These are phyloP conservation scores for Euzophera pinguis DNA, from an alignment of 2,888 invertebrate species.

Conservation along the genomic window DNA sequence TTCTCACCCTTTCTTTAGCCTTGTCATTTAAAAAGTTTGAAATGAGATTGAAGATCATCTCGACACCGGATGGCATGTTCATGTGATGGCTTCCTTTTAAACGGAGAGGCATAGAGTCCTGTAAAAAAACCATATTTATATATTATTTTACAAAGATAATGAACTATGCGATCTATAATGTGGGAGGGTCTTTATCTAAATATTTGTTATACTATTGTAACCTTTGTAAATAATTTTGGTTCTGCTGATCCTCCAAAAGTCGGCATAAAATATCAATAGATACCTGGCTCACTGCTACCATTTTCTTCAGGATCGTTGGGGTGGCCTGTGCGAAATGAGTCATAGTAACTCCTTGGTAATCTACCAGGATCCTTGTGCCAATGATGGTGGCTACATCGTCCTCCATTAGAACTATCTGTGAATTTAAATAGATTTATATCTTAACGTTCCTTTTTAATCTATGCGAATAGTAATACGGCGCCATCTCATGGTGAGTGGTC, in stretches of 20 bases:
- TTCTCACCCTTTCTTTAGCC: slow-evolving; percentile 76
- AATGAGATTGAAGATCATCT: slow-evolving; percentile 77
- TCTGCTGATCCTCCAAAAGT: too few relatives aligned
- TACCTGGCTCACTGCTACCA: slow-evolving; percentile 66
- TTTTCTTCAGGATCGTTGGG: slow-evolving; percentile 80
- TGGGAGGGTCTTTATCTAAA: too few relatives aligned
- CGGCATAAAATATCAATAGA: slow-evolving; percentile 13
- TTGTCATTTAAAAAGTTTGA: slow-evolving; percentile 80
- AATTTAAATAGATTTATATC: slow-evolving; percentile 18
- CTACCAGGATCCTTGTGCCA: slow-evolving; percentile 67
- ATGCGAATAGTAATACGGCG: too few relatives aligned
- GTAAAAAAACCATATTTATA: too few relatives aligned
- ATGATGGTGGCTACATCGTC: slow-evolving; percentile 80
- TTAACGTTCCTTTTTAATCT: too few relatives aligned
- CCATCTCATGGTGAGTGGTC: too few relatives aligned
- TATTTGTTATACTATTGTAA: too few relatives aligned
- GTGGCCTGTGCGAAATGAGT: slow-evolving; percentile 80
- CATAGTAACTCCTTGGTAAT: slow-evolving; percentile 66
- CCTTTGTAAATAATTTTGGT: too few relatives aligned
- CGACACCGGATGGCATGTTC: slow-evolving; percentile 77
- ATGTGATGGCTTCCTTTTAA: slow-evolving; percentile 80
- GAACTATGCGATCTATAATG: too few relatives aligned
- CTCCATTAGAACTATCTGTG: slow-evolving; percentile 79
- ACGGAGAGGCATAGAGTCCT: slow-evolving; percentile 81
- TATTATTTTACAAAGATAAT: too few relatives aligned